These are phyloP conservation scores for Pocillopora grandis DNA, from an alignment of 92 coral and sea anemone species.

Conservation along the genomic window DNA sequence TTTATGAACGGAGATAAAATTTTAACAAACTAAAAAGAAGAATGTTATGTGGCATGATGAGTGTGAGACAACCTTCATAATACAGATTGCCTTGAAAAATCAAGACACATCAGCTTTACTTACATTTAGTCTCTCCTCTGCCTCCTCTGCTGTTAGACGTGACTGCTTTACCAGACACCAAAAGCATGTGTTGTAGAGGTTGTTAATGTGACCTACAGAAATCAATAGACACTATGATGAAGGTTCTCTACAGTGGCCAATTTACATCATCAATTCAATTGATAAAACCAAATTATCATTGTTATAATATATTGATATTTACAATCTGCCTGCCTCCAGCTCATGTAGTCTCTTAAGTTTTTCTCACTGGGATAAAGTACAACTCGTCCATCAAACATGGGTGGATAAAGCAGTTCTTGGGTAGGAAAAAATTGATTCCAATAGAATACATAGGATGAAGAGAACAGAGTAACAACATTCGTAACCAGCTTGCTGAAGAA, in stretches of 20 bases:
- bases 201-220: slow-evolving; percentile 87
- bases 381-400: slow-evolving; percentile 97
- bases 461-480: slow-evolving; percentile 89
- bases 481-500: slow-evolving; percentile 85
- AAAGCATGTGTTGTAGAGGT: slow-evolving; percentile 96
- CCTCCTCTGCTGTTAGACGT: slow-evolving; percentile 72
- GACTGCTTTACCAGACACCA: slow-evolving; percentile 88
- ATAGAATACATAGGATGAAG: slow-evolving; percentile 92
- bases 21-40: neutral
- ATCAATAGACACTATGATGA: too few species aligned
- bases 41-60: neutral
- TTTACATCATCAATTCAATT: too few species aligned
- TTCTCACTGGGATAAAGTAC: slow-evolving; percentile 83
- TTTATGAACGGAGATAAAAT: too few species aligned
- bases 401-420: slow-evolving; percentile 84
- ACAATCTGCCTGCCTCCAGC: slow-evolving; percentile 99
- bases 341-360: slow-evolving; percentile 88
- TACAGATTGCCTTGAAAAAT: neutral
- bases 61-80: neutral
- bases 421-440: slow-evolving; percentile 79
- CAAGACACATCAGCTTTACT: slow-evolving; percentile 10
- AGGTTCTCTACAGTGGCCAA: too few species aligned
- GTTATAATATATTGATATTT: slow-evolving; percentile 19
- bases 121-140: slow-evolving; percentile 89
- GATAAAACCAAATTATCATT: too few species aligned